A percentile compares a stretch with the other conserved stretches of the same genome.
Evolutionary conservation across 2,113 vertebrate genomes (phyloP).

Genomic region (Ascaphus truei): DNA sequence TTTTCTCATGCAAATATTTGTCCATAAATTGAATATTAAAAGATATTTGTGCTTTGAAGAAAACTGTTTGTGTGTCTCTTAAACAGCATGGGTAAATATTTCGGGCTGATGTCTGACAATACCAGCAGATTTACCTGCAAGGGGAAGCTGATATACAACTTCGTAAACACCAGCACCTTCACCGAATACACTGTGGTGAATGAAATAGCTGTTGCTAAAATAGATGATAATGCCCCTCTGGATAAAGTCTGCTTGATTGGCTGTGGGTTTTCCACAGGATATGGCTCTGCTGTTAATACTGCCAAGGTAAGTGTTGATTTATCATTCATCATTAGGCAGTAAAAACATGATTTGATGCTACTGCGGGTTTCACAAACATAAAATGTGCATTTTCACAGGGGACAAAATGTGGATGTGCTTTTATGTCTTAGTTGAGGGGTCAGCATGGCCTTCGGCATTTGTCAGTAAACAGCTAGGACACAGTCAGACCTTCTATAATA

Average conservation of each 20-base stretch:
- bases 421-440: background rate
- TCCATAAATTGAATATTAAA: background rate
- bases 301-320: constrained; percentile 59
- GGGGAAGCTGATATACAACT: constrained; percentile 66
- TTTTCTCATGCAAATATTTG: background rate
- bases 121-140: constrained; percentile 65
- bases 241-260: constrained; percentile 78
- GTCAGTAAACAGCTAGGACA: too few species aligned
- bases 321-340: background rate
- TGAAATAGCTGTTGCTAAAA: constrained; percentile 65
- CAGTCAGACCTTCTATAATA: too few species aligned
- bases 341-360: too few species aligned
- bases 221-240: constrained; percentile 63
- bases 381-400: too few species aligned
- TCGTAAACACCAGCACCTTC: constrained; percentile 69
- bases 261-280: constrained; percentile 76
- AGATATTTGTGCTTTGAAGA: background rate
- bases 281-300: constrained; percentile 72
- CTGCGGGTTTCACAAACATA: too few species aligned
- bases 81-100: background rate
- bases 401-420: background rate
- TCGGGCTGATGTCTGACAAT: constrained; percentile 39
- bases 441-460: too few species aligned
- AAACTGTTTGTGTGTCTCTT: background rate
- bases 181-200: constrained; percentile 74